Percentiles rank a stretch among this genome's conserved stretches.
phyloP scores from a whole-genome alignment of 2,888 invertebrate species.

The Andrena dorsata region DNA sequence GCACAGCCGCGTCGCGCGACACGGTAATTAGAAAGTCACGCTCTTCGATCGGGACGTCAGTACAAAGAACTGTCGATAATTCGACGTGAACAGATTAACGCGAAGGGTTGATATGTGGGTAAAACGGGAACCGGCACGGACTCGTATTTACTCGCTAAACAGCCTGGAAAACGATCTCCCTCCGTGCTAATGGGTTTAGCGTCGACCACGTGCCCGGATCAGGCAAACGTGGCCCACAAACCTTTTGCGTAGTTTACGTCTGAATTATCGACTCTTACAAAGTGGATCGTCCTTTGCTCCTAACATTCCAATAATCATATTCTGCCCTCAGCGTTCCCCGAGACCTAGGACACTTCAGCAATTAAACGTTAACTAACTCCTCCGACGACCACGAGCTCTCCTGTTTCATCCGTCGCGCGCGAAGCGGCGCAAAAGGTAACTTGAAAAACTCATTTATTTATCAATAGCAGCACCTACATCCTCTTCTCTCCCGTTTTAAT shows the following conservation, averaged over 20 bases:
- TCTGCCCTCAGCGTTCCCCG: background rate
- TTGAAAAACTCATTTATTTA: too few species aligned
- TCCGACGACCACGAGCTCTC: too few species aligned
- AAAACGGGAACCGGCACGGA: slow-evolving; percentile 76
- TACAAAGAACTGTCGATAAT: slow-evolving; percentile 13
- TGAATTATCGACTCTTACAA: slow-evolving; percentile 28
- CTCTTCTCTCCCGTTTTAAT: too few species aligned
- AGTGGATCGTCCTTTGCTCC: slow-evolving; percentile 22
- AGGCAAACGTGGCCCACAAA: slow-evolving; percentile 46
- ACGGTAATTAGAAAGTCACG: slow-evolving; percentile 22
- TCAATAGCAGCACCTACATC: background rate
- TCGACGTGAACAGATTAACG: slow-evolving; percentile 6
- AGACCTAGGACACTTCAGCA: too few species aligned
- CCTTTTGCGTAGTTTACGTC: slow-evolving; percentile 16
- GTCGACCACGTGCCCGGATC: slow-evolving; percentile 52
- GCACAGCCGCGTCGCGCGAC: background rate
- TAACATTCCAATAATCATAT: background rate
- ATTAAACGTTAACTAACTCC: too few species aligned
- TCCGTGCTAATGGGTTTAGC: slow-evolving; percentile 63
- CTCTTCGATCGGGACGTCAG: slow-evolving; percentile 6
- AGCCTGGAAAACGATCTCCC: slow-evolving; percentile 66
- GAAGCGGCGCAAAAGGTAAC: too few species aligned
- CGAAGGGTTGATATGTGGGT: slow-evolving; percentile 45
- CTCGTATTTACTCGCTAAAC: slow-evolving; percentile 75
- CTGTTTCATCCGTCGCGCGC: too few species aligned